A percentile compares a stretch with the other conserved stretches of the same genome.
These are phyloP conservation scores for Mercenaria mercenaria DNA, from an alignment of 1,140 invertebrate species.

Conservation along the genomic window DNA sequence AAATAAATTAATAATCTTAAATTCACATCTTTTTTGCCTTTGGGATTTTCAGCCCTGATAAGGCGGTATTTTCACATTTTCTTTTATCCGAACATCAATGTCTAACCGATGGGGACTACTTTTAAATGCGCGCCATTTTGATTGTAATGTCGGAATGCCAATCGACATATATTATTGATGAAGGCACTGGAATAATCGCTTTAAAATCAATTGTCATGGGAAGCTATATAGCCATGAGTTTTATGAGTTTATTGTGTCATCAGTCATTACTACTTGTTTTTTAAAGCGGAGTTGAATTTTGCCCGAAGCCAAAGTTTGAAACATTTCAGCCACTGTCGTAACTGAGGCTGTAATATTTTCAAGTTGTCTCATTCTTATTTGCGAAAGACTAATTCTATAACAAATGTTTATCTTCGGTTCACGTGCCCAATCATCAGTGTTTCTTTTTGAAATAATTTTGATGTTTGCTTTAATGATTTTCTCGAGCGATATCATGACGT, in stretches of 20 bases:
- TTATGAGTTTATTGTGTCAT: background rate
- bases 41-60: background rate
- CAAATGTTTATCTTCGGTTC: too few species aligned
- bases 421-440: too few species aligned
- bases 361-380: too few species aligned
- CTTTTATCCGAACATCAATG: slow-evolving; percentile 14
- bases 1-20: slow-evolving; percentile 32
- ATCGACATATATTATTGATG: slow-evolving; percentile 24
- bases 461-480: too few species aligned
- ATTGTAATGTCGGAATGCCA: slow-evolving; percentile 19
- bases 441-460: too few species aligned
- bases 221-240: background rate
- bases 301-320: background rate
- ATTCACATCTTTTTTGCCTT: background rate
- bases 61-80: slow-evolving; percentile 4
- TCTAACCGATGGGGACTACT: background rate
- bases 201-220: slow-evolving; percentile 26
- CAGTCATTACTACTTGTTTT: background rate
- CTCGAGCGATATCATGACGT: too few species aligned
- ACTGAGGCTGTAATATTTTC: too few species aligned
- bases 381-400: too few species aligned
- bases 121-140: slow-evolving; percentile 21
- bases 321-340: background rate
- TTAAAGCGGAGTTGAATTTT: background rate
- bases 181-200: background rate